A percentile compares a stretch with the other conserved stretches of the same genome.
Evolutionary conservation across 2,113 vertebrate genomes (phyloP).

Genomic region (Paramormyrops kingsleyae): DNA sequence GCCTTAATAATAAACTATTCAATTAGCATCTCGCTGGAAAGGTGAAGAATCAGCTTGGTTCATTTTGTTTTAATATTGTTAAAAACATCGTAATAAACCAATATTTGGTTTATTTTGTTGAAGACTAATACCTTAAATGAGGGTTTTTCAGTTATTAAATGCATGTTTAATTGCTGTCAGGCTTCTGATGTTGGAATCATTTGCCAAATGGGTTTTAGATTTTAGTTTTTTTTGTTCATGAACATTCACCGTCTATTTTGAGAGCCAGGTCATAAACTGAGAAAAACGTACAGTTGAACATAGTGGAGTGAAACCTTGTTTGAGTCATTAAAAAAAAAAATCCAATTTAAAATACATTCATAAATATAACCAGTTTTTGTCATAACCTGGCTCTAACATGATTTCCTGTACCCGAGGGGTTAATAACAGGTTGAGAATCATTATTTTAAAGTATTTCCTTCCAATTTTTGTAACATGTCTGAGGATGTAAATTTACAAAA

Average conservation of each 20-base stretch:
- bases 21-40: neutral
- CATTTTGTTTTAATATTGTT: neutral
- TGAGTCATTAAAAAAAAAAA: neutral
- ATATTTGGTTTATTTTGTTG: neutral
- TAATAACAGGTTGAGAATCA: neutral
- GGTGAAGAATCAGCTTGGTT: neutral
- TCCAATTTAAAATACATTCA: neutral
- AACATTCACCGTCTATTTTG: neutral
- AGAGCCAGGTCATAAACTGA: neutral
- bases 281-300: neutral
- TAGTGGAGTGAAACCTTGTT: neutral
- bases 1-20: neutral
- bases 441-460: neutral
- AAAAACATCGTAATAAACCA: neutral
- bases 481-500: neutral
- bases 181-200: neutral
- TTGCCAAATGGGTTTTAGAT: neutral
- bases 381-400: neutral
- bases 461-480: neutral
- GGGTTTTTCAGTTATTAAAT: neutral
- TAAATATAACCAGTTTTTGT: neutral
- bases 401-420: neutral
- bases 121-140: neutral
- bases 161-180: neutral
- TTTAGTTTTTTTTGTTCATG: neutral